Conservation (phyloP, 2,888 invertebrate genomes). For the Tetheella fluctuosa region DNA sequence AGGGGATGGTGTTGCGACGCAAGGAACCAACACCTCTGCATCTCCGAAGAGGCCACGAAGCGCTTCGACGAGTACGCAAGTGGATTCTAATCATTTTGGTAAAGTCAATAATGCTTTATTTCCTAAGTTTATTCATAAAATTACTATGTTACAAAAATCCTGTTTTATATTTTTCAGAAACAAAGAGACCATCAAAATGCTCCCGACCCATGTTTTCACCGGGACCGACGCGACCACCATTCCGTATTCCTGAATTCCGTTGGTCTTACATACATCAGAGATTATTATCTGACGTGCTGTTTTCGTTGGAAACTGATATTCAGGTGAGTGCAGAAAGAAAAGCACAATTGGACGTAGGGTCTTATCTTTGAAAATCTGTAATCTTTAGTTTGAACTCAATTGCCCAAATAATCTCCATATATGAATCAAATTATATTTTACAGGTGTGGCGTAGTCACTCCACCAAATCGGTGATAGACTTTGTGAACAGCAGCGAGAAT, state of each 20-base stretch:
- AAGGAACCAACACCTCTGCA: conserved; percentile 71
- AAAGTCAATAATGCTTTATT: conserved; percentile 35
- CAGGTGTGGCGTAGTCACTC: conserved; percentile 94
- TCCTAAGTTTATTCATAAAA: not conserved
- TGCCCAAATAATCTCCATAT: not conserved
- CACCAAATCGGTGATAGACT: conserved; percentile 98
- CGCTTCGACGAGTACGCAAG: conserved; percentile 92
- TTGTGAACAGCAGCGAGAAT: conserved; percentile 99
- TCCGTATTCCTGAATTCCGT: conserved; percentile 99
- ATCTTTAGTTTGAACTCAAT: no score
- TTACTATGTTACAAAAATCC: not conserved
- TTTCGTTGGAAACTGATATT: conserved; percentile 98
- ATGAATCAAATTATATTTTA: not conserved
- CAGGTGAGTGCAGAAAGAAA: conserved; percentile 84
- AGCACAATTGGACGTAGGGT: not conserved
- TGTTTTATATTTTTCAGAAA: conserved; percentile 56
- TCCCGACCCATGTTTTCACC: conserved; percentile 96
- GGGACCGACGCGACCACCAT: conserved; percentile 96
- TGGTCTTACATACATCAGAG: conserved; percentile 99
- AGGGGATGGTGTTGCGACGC: conserved; percentile 66
- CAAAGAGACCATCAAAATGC: conserved; percentile 86
- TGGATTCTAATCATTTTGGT: conserved; percentile 94
- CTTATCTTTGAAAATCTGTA: no score
- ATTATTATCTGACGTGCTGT: conserved; percentile 96
- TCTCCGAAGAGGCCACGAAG: conserved; percentile 91